Evolutionary conservation across 2,113 vertebrate species (phyloP).

Genomic region (Oceanites oceanicus): DNA sequence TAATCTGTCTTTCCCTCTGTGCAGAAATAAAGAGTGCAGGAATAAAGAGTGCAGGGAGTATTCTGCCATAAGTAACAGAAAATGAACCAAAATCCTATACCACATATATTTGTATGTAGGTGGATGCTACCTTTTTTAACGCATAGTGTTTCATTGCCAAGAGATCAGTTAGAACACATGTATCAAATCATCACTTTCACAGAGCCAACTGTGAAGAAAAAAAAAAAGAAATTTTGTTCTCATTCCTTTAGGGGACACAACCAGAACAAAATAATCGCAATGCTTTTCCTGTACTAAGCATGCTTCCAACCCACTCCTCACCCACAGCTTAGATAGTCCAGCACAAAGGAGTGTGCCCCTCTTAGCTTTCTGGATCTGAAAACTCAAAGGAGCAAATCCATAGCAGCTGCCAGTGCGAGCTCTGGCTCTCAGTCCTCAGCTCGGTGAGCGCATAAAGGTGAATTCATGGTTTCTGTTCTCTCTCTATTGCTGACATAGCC

Average conservation of each 20-base stretch:
- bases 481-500: neutral
- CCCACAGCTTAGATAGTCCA: neutral
- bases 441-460: accelerated
- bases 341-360: neutral
- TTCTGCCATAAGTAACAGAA: neutral
- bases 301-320: neutral
- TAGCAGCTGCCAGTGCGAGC: neutral
- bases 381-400: neutral
- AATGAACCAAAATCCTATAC: neutral
- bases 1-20: neutral
- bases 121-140: constrained; percentile 42
- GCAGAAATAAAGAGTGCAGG: neutral
- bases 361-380: neutral
- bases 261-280: neutral
- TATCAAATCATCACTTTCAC: neutral
- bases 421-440: neutral
- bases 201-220: neutral
- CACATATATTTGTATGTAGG: neutral
- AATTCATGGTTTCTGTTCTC: neutral
- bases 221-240: neutral
- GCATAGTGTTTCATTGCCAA: neutral
- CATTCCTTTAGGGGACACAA: neutral
- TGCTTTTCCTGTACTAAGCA: neutral
- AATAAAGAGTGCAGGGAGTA: neutral
- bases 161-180: constrained; percentile 31